phyloP scores from a whole-genome alignment of 2,797 vertebrate genomes.

The Mormyrops attenuatus region DNA sequence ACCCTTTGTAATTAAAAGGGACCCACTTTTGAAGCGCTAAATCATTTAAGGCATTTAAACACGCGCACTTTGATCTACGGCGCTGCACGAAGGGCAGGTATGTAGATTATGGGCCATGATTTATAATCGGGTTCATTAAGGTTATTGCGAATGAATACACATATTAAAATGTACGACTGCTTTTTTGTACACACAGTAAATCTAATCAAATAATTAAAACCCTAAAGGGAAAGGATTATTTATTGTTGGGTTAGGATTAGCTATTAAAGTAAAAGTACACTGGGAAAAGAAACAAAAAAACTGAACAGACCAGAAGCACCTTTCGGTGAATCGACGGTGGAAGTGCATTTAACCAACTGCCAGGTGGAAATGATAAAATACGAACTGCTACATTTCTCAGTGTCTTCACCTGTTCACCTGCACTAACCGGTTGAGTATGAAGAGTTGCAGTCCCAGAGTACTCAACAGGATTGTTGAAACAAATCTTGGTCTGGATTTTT shows the following conservation, averaged over 20 bases:
- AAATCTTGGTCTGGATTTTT: neutral
- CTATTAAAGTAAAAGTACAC: slow-evolving; percentile 15
- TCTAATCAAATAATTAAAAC: slow-evolving; percentile 49
- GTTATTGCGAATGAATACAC: slow-evolving; percentile 30
- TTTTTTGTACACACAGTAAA: slow-evolving; percentile 30
- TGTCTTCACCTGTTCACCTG: neutral
- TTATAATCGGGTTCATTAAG: slow-evolving; percentile 37
- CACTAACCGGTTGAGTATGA: neutral
- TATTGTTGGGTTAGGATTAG: neutral
- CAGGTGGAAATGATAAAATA: neutral
- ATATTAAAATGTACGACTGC: slow-evolving; percentile 24
- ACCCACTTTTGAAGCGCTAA: slow-evolving; percentile 66
- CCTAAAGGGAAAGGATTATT: slow-evolving; percentile 13
- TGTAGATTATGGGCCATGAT: slow-evolving; percentile 27
- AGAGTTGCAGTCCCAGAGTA: neutral
- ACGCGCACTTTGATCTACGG: slow-evolving; percentile 65
- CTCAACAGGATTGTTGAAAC: neutral
- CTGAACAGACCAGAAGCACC: neutral
- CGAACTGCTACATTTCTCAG: neutral
- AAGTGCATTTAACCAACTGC: neutral
- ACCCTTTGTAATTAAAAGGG: slow-evolving; percentile 65
- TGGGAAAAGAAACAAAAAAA: neutral
- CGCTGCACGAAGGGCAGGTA: slow-evolving; percentile 34
- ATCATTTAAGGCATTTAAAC: slow-evolving; percentile 65
- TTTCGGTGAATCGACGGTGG: slow-evolving; percentile 19